Evolutionary conservation across 2,888 invertebrate species (phyloP), one percentile per base, ranked within the genome.

Genomic region (Xestoiulus laeticollis): DNA sequence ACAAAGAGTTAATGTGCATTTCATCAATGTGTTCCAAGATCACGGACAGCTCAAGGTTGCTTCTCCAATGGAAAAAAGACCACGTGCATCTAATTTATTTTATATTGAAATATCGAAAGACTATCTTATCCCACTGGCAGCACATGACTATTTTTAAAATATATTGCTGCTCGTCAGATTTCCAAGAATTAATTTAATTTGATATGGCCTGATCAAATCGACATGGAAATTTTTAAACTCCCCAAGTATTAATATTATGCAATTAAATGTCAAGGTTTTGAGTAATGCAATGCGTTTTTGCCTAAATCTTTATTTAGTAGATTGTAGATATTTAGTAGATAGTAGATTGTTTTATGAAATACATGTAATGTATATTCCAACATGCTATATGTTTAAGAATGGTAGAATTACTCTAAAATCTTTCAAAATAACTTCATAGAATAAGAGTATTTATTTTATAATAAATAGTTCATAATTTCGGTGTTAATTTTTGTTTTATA

Each of bases 31-130:
- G 2, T 22, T 30, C 12, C 3, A 78, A 78, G 78, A 78, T 78
- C 78, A 78, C 22, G 78, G 14, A 8, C 30, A 30, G 26, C 26
- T 78, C 78, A 78, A 78, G 78, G 78, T 78, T 78, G 12, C 0
- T 22, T 22, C 22, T 59, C 22, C n/a, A 78, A 78, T 30, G 10
- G 78, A 26, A 22, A 1, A 59, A 22, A 6, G 10, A 1, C 5
- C 78, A 78, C 78, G 78, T 30, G 78, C 78, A 30, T 26, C 78
- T 30, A 78, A 78, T 30, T 78, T 30, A 78, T 48, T 78, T 68
- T 22, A 68, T n/a, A 68, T n/a, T n/a, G 8, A 68, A 78, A 3
- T 12, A 5, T 6, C 26, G 68, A 68, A 14, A 30, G 30, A 12
- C 6, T 26, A 78, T 78, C 48, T 48, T 12, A 1, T 38, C 33